Evolutionary conservation across 2,113 vertebrate species (phyloP), one percentile per base, ranked within the genome.

Genomic region (Gorsachius goisagi): DNA sequence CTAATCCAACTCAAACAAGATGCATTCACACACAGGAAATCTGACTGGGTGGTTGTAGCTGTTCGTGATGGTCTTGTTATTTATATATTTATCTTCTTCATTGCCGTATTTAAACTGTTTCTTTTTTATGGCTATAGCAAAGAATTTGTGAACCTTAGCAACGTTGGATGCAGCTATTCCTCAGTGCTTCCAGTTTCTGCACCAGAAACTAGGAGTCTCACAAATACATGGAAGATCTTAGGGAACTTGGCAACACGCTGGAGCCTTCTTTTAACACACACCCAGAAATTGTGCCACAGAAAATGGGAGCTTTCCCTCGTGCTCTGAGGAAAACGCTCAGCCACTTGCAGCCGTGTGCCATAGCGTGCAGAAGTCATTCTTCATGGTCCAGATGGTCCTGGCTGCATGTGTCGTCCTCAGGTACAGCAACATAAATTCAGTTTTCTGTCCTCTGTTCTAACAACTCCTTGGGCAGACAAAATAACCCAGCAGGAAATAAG

Each of bases 401-500:
- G 32, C 33, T 72, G 12, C 15, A 21, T 63, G 37, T 66, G 14
- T 60, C 37, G 27, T 91, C 77, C 87, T 84, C 75, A 94, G 94
- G 75, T 87, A 87, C 37, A 90, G 89, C 82, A 79, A 80, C 62
- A 53, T 75, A 91, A 93, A 63, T 91, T 92, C 35, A 21, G 83
- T 93, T 92, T 94, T 89, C 75, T 94, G 16, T 62, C 44, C 83
- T 95, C 21, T 58, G 33, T 71, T 94, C 84, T 76, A 62, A 83
- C 35, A 89, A 59, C 62, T 95, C 76, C 76, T 94, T 52, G 59
- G 49, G 78, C 35, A 95, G 89, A 78, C 52, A 84, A 78, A 96
- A 95, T 72, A 90, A 74, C 71, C 64, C 94, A 93, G 60, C 60
- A 94, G 71, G 88, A 94, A 93, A 97, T 92, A 85, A 89, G 87